phyloP scores from a whole-genome alignment of 92 coral and sea anemone species.

The Epizoanthus stellaris region DNA sequence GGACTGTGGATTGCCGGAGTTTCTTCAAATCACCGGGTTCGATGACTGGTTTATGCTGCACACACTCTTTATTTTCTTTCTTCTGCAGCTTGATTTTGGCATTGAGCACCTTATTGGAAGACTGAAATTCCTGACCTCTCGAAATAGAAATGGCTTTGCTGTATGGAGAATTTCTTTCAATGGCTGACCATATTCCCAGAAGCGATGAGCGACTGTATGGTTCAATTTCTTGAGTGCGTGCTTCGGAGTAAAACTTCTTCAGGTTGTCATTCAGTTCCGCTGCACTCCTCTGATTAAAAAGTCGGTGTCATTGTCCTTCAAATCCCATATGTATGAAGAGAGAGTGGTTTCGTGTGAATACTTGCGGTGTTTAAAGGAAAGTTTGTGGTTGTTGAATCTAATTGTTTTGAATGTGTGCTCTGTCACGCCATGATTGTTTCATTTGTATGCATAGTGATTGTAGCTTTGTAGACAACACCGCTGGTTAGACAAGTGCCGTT shows the following conservation, averaged over 20 bases:
- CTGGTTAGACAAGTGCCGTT: no score
- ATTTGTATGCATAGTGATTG: no score
- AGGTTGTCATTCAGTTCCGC: slow-evolving; percentile 42
- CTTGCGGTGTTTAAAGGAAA: no score
- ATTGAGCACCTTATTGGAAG: slow-evolving; percentile 61
- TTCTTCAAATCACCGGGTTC: slow-evolving; percentile 46
- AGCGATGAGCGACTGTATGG: slow-evolving; percentile 42
- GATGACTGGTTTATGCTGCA: slow-evolving; percentile 61
- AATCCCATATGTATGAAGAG: no score
- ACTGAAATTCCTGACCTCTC: slow-evolving; percentile 54
- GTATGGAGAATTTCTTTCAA: slow-evolving; percentile 44
- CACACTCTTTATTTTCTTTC: slow-evolving; percentile 58
- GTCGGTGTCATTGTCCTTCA: no score
- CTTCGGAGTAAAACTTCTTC: slow-evolving; percentile 50
- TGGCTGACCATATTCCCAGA: slow-evolving; percentile 21
- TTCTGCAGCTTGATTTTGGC: slow-evolving; percentile 56
- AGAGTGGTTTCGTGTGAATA: no score
- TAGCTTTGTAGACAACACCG: no score
- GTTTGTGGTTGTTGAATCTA: background rate
- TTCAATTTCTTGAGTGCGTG: slow-evolving; percentile 39
- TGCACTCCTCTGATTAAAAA: background rate
- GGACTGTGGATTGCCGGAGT: slow-evolving; percentile 36
- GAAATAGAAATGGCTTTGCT: slow-evolving; percentile 56
- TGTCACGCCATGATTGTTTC: no score
- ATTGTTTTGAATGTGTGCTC: background rate